These are phyloP conservation scores for Vombatus ursinus DNA, from an alignment of 2,113 vertebrate genomes.

Conservation along the genomic window DNA sequence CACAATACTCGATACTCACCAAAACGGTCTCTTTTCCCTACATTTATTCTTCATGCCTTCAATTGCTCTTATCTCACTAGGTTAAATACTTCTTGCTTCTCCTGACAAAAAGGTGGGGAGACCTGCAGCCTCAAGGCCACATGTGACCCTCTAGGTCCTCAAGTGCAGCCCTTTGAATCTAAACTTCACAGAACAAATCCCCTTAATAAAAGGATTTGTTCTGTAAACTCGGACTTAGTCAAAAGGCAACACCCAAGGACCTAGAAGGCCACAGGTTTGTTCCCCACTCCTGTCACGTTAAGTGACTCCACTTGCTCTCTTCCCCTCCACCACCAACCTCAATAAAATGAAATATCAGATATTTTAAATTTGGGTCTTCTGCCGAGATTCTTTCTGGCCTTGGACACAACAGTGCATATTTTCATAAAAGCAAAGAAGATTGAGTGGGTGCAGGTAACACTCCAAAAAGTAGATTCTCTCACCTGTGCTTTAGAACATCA, in stretches of 20 bases:
- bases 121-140: no score
- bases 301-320: slow-evolving; percentile 11
- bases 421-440: slow-evolving; percentile 6
- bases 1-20: background rate
- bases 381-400: slow-evolving; percentile 25
- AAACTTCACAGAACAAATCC: no score
- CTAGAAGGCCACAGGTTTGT: no score
- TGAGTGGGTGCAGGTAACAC: slow-evolving; percentile 47
- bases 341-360: background rate
- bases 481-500: slow-evolving; percentile 38
- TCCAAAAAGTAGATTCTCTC: slow-evolving; percentile 26
- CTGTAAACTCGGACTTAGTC: no score
- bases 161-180: no score
- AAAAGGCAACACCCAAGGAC: no score
- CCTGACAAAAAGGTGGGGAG: background rate
- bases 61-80: background rate
- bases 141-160: no score
- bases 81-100: background rate
- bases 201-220: no score
- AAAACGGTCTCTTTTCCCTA: background rate
- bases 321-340: slow-evolving; percentile 1
- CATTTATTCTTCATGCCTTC: background rate
- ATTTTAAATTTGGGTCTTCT: background rate
- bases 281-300: background rate
- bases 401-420: slow-evolving; percentile 6